Base-by-base conservation (phyloP, 2,113 vertebrate genomes). In the Sclerurus mexicanus region DNA sequence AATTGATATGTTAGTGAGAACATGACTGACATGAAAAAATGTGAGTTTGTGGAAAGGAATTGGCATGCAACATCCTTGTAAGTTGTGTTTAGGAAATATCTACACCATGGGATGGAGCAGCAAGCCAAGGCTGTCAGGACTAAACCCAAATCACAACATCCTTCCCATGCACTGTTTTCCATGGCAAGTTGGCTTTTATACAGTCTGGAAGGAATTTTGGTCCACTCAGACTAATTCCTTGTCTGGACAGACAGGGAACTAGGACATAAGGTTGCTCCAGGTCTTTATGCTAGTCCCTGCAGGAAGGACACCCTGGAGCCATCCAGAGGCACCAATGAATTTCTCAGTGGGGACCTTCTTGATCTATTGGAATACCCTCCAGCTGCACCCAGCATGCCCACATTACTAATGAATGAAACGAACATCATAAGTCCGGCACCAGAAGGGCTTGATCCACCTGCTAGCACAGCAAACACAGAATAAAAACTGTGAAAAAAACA, bases 271-370 rank as follows among this genome's bases (percentile, higher is more conserved):
- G 4, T 9, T 84, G 27, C 9, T 73, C 8, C 44, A 60, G 3
- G 8, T 42, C 73, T 69, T 50, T 33, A 64, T 2, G 3, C 9
- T 18, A 84, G 25, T 8, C 33, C 14, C 44, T 53, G 40, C 20
- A 81, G 37, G 16, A 87, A 25, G 13, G 25, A 35, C 23, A 66
- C 50, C 27, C 33, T 30, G 25, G 3, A 91, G 47, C n/a, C 12
- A 69, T 44, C 23, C 3, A 6, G n/a, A 88, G 25, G 19, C 23
- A 79, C 6, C 0, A 0, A 53, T 17, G 31, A 50, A 50, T 44
- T 53, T 31, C 47, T 68, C 42, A 25, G 8, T 7, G 25, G 23
- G 10, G 35, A 4, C 27, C 20, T 64, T 83, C 74, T 82, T 7
- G 2, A 40, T 55, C 18, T 66, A 12, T 33, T 20, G 11, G 8